Conservation (phyloP, 2,888 invertebrate species). For the Parascotia fuliginaria region DNA sequence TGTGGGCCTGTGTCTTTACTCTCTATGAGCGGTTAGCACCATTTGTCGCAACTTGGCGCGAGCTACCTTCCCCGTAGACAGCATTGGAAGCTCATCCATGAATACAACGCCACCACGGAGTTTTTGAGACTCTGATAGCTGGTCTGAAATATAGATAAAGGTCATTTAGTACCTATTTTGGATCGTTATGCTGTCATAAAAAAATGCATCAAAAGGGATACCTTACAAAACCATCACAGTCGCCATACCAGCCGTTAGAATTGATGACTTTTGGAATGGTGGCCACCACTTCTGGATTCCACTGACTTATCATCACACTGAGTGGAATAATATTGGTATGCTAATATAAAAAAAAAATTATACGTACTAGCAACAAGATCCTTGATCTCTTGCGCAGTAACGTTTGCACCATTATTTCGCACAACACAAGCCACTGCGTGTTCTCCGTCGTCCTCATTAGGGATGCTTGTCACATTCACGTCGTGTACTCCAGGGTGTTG, state of each 20-base stretch:
- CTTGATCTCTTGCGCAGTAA: slow-evolving; percentile 66
- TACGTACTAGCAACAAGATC: slow-evolving; percentile 62
- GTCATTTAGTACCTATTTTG: too few species aligned
- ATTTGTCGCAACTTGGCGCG: slow-evolving; percentile 49
- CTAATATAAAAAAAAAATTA: not conserved
- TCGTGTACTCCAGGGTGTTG: slow-evolving; percentile 57
- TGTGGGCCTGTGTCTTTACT: slow-evolving; percentile 19
- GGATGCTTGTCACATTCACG: slow-evolving; percentile 67
- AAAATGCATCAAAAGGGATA: too few species aligned
- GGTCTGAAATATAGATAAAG: slow-evolving; percentile 41
- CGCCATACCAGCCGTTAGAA: too few species aligned
- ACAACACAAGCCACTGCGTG: slow-evolving; percentile 64
- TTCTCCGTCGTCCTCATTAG: slow-evolving; percentile 58
- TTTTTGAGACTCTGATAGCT: slow-evolving; percentile 45
- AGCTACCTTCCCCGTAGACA: slow-evolving; percentile 48
- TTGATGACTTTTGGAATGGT: too few species aligned
- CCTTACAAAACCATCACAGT: too few species aligned
- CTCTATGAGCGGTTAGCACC: slow-evolving; percentile 40
- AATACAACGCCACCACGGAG: slow-evolving; percentile 56
- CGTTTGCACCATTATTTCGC: slow-evolving; percentile 35
- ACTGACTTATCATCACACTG: too few species aligned
- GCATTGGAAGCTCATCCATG: slow-evolving; percentile 49
- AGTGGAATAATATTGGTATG: too few species aligned
- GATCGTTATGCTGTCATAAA: too few species aligned
- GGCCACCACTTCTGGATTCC: too few species aligned